Evolutionary conservation across 2,113 vertebrate genomes (phyloP).

Genomic region (Pithys albifrons): DNA sequence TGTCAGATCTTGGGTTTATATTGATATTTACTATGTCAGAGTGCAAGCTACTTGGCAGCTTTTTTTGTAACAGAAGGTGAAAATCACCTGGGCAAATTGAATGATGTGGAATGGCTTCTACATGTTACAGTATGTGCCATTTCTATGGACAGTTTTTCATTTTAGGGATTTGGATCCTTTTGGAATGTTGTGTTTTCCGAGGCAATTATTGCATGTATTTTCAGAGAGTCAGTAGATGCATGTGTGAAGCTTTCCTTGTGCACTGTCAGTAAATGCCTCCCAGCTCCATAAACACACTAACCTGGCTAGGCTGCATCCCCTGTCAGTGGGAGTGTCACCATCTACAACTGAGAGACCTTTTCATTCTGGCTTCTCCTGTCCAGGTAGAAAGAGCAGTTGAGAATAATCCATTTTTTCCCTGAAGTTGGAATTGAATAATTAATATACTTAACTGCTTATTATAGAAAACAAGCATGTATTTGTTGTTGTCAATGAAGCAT

Average conservation of each 20-base stretch:
- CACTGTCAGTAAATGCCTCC: neutral
- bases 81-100: neutral
- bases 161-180: neutral
- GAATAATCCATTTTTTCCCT: neutral
- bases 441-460: neutral
- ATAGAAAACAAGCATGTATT: neutral
- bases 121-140: neutral
- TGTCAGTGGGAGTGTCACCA: neutral
- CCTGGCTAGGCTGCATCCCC: neutral
- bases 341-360: neutral
- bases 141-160: neutral
- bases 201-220: neutral
- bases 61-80: neutral
- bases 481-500: neutral
- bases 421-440: neutral
- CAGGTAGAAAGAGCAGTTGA: neutral
- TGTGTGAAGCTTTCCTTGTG: neutral
- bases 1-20: neutral
- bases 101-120: neutral
- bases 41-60: neutral
- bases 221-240: neutral
- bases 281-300: neutral
- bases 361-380: neutral
- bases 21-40: neutral
- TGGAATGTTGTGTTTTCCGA: neutral